Evolutionary conservation across 2,888 invertebrate species (phyloP), one percentile per base, ranked within the genome.

Genomic region (Hydriomena furcata): DNA sequence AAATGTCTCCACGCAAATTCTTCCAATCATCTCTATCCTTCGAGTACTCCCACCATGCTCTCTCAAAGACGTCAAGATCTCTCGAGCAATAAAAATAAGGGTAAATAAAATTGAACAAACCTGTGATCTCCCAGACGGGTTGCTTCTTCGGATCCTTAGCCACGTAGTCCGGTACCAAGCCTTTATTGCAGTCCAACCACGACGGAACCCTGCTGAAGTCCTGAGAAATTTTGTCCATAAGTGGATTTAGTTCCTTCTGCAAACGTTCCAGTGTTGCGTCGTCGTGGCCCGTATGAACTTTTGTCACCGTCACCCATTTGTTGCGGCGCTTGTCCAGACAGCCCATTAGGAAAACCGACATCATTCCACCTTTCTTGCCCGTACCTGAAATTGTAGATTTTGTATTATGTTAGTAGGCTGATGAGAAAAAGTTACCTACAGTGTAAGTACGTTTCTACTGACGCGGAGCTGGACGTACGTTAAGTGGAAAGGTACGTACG

Each of bases 91-190:
- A 17, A 2, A 17, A 3, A 17, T 4, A 3, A 3, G 2, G 17
- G 2, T 2, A 3, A 3, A 17, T 17, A 45, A 50, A 34, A 13
- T 5, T 23, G 32, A 61, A 66, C 37, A 1, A 20, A 91, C 95
- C 97, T 0, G 97, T 96, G 50, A 98, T 97, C 88, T 98, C 98
- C 98, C 98, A 98, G 5, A 99, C 95, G 0, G 97, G 98, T 77
- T 96, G 95, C 17, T 93, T 87, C 75, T 95, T 94, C 0, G 98
- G 98, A 82, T 97, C 94, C 42, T 84, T 91, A 1, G 96, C 96
- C 0, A 98, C 93, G 76, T 96, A 98, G 86, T 98, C 98, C 0
- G 98, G 98, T 7, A 97, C 92, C 91, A 98, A 93, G 0, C 94
- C 92, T 73, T 95, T 96, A 58, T 94, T 96, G 50, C 97, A 95